These are phyloP conservation scores for Ammospiza nelsoni DNA, from an alignment of 2,113 vertebrate genomes.

Conservation along the genomic window DNA sequence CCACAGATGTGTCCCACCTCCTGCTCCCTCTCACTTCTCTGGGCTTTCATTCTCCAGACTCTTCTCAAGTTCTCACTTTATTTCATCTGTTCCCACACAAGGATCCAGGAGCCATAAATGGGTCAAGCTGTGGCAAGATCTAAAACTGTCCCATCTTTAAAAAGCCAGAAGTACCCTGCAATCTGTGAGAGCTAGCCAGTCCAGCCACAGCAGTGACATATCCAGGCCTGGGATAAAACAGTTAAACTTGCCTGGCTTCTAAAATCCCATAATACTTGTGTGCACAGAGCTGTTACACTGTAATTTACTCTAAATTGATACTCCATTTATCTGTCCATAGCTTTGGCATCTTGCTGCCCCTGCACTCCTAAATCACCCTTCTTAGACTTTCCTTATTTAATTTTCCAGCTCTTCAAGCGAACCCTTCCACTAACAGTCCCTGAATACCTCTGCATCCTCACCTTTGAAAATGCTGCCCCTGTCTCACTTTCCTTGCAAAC, in stretches of 20 bases:
- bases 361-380: conserved; percentile 12
- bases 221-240: neutral
- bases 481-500: neutral
- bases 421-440: neutral
- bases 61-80: neutral
- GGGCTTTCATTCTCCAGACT: neutral
- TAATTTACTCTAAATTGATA: conserved; percentile 28
- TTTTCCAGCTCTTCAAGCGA: neutral
- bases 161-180: neutral
- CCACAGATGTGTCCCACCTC: accelerated
- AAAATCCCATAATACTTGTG: neutral
- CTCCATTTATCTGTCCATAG: conserved; percentile 20
- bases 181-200: neutral
- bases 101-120: neutral
- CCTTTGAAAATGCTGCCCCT: neutral
- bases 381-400: neutral
- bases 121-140: neutral
- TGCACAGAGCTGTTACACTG: conserved; percentile 19
- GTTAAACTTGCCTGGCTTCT: neutral
- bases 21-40: neutral
- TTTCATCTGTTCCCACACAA: neutral
- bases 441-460: neutral
- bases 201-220: neutral
- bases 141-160: neutral
- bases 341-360: conserved; percentile 1